These are phyloP conservation scores for Metellina segmentata DNA, from an alignment of 2,888 invertebrate species.

Conservation along the genomic window DNA sequence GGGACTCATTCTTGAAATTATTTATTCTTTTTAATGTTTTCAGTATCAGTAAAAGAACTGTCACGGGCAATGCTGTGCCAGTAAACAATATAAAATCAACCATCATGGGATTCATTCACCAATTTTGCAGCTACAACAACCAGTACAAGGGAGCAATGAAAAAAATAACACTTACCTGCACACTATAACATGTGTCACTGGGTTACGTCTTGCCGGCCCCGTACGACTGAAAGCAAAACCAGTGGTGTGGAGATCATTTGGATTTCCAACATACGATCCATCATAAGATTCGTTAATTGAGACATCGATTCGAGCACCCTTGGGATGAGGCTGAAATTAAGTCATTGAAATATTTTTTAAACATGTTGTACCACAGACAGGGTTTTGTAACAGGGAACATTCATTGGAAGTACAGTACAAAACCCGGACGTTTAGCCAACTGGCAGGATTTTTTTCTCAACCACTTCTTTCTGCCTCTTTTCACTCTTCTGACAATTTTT, in stretches of 20 bases:
- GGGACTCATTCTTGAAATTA: too few relatives aligned
- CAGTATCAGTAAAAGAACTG: too few relatives aligned
- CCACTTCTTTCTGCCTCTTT: too few relatives aligned
- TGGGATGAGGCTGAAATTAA: constrained; percentile 80
- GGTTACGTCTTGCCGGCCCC: constrained; percentile 87
- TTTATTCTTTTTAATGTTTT: too few relatives aligned
- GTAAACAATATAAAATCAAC: too few relatives aligned
- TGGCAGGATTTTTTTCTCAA: too few relatives aligned
- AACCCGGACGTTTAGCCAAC: too few relatives aligned
- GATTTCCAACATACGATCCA: constrained; percentile 96
- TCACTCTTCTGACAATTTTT: too few relatives aligned
- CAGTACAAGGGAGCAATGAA: too few relatives aligned
- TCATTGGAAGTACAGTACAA: background rate
- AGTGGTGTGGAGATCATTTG: constrained; percentile 88
- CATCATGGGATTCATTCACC: too few relatives aligned
- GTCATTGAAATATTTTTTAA: background rate
- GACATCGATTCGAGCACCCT: constrained; percentile 93
- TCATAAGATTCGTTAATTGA: constrained; percentile 97
- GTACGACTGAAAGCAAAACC: constrained; percentile 86
- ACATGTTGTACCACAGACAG: background rate
- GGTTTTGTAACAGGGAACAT: background rate
- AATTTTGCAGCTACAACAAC: too few relatives aligned
- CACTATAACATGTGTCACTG: constrained; percentile 88
- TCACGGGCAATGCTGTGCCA: too few relatives aligned
- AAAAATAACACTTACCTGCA: constrained; percentile 83